Evolutionary conservation across 1,140 invertebrate genomes (phyloP).

Genomic region (Cotesia glomerata): DNA sequence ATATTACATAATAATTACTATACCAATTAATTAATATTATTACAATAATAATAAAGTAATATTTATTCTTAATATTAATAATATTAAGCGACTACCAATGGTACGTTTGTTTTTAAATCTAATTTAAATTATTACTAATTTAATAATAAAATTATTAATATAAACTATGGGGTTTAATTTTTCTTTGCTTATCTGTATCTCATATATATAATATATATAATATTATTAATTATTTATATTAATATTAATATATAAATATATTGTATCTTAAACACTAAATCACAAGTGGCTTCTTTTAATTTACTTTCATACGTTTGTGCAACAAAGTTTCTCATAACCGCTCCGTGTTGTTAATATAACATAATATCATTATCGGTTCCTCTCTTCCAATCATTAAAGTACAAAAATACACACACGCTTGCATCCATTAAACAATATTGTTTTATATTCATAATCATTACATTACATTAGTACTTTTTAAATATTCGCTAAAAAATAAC

Average conservation of each 20-base stretch:
- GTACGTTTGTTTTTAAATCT: slow-evolving; percentile 28
- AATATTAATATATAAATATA: too few relatives aligned
- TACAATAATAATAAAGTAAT: slow-evolving; percentile 42
- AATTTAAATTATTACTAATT: neutral
- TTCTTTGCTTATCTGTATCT: too few relatives aligned
- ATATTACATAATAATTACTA: slow-evolving; percentile 28
- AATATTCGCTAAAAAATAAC: neutral
- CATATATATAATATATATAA: too few relatives aligned
- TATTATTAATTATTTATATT: too few relatives aligned
- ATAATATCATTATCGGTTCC: slow-evolving; percentile 1
- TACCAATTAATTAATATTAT: slow-evolving; percentile 29
- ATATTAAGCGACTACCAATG: slow-evolving; percentile 36
- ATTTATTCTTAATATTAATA: slow-evolving; percentile 36
- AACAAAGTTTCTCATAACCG: slow-evolving; percentile 7
- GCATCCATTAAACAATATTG: neutral
- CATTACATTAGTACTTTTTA: neutral
- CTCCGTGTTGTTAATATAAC: neutral
- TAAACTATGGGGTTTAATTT: slow-evolving; percentile 41
- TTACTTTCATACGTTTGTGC: slow-evolving; percentile 26
- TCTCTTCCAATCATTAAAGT: slow-evolving; percentile 3
- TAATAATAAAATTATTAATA: slow-evolving; percentile 2
- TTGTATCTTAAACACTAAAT: slow-evolving; percentile 57
- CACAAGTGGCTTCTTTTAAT: slow-evolving; percentile 51
- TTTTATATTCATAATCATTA: neutral
- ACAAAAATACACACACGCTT: too few relatives aligned